Base-by-base conservation (phyloP, 2,888 invertebrate genomes). In the Lithosia quadra region DNA sequence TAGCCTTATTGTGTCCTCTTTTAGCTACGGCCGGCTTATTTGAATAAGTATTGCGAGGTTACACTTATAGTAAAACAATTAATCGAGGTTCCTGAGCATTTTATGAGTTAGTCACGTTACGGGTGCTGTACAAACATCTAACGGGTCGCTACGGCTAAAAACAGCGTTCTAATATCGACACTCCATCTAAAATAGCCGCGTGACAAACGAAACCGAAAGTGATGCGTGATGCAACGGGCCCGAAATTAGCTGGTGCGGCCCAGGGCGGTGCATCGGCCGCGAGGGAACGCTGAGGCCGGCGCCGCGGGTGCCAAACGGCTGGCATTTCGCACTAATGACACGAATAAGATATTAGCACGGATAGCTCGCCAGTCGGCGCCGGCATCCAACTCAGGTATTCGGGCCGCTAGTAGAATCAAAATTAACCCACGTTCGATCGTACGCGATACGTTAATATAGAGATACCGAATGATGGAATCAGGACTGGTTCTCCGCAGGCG, bases 311-410 rank as follows among this genome's bases (percentile, higher is more conserved):
- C 94, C 94, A 94, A 94, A 87, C 90, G 86, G 90, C 89, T 94
- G 94, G 92, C 94, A 95, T 94, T 95, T 95, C 90, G 93, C 93
- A 88, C 94, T 92, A 93, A 93, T 93, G 94, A 94, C 94, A 94
- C 93, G 90, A 93, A 94, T 94, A 92, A 94, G 94, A 94, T 93
- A 94, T 94, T 92, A 92, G 91, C 91, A 89, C 90, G 90, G 91
- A 93, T 92, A 92, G 90, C 85, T 84, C 84, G 84, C 84, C 86
- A 85, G 81, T 82, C 86, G 86, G 82, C 86, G 87, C 84, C 87
- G 87, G 84, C 79, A 86, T 87, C 82, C 84, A 72, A 82, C 84
- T 82, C 83, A 83, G 86, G 89, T 91, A 92, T 92, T 90, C 89
- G 86, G 90, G 89, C 79, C 91, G 85, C 88, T 84, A 80, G 87